Base-by-base conservation (phyloP, 2,888 invertebrate species). In the Drosophila antonietae region DNA sequence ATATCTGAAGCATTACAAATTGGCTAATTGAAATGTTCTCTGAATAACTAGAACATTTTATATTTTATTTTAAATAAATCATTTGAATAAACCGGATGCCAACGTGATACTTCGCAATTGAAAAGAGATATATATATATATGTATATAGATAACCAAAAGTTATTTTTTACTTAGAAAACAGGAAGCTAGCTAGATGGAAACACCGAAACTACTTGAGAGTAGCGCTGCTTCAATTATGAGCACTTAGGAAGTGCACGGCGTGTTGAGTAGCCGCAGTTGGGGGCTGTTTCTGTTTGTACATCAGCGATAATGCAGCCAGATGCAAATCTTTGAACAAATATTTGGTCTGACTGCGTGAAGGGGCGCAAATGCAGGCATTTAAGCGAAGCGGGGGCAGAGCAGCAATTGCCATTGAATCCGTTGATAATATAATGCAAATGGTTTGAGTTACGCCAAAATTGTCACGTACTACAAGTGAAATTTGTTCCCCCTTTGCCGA, bases 311-410 rank as follows among this genome's bases (percentile, higher is more conserved):
- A 81, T 56, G 73, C 72, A 60, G 62, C 57, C 78, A 85, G 90
- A 90, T 90, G 78, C 73, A 73, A 89, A 91, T 91, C 89, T 84
- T 62, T 60, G 46, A 66, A 66, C 86, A 90, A 90, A 90, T 91
- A 90, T 90, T 91, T 91, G 78, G 47, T 49, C 60, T 89, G 91
- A 88, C 88, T 90, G 68, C 64, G 60, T 41, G 35, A 63, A 63
- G 69, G 51, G 51, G 46, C 31, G 52, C 56, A 43, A 35, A 56
- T 23, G 33, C 47, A 9, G 5, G 6, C 43, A 56, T 51, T 23
- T 10, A n/a, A 51, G 20, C 12, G 18, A 20, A 59, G 56, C 49
- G 49, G 60, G 43, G 43, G 28, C 61, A 47, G 43, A 46, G 28
- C 61, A 51, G 51, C 47, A 43, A 76, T 73, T 69, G 69, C 59